Base-by-base conservation (phyloP, 2,888 invertebrate species). In the Geotrupes spiniger region DNA sequence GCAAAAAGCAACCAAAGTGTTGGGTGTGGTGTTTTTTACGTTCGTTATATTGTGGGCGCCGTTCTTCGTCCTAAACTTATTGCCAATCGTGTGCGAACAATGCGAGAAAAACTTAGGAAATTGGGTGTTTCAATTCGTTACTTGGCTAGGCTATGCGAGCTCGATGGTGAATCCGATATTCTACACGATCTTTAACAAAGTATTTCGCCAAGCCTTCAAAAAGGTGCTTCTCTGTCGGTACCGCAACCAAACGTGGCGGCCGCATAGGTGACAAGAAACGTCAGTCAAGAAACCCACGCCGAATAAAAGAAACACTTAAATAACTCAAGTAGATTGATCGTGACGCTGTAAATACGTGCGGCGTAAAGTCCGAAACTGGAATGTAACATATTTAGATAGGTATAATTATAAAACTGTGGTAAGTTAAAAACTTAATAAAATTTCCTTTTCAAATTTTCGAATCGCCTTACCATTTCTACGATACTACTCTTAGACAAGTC, bases 41-140 rank as follows among this genome's bases (percentile, higher is more conserved):
- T 95, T 95, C 69, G 93, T 94, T 17, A 85, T 94, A 36, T 80
- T 94, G 27, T 95, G 95, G 94, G 89, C 93, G n/a, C 95, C 95
- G 8, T 95, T 95, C 74, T 95, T 95, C 72, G 87, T 92, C 4
- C 78, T 92, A 8, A 95, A 95, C 68, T 79, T 95, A 66, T 76
- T 93, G 55, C 88, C 91, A 9, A 89, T 88, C 0, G 79, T 93
- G 5, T 94, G 93, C 64, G 81, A 82, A 5, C 81, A 86, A 56
- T 93, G 92, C 65, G 89, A 89, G 63, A 79, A 81, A 28, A 78
- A 83, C 47, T 83, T 89, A 41, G 81, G 88, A 42, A 82, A 79
- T 55, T 87, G 89, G 79, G 86, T 92, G 36, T 86, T 90, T 64
- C 91, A 92, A 68, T 80, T 90, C 52, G 93, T 90, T 47, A 84